Evolutionary conservation across 2,797 vertebrate genomes (phyloP), one percentile per base, ranked within the genome.

Genomic region (Muraenolepis orangiensis): DNA sequence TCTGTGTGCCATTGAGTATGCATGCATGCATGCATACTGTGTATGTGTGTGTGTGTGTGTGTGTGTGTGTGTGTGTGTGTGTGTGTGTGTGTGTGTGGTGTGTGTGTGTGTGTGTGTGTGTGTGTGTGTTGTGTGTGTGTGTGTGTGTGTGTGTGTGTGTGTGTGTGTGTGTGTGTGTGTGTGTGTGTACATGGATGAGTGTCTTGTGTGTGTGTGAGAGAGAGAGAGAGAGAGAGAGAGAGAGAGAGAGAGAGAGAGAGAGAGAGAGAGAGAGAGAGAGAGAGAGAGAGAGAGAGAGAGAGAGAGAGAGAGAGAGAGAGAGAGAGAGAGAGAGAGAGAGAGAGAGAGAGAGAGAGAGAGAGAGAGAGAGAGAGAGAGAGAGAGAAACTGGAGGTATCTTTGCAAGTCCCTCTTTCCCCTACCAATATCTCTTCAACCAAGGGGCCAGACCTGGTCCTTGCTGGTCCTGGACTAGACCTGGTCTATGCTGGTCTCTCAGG

Each of bases 221-320:
- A 29, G 66, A 57, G 38, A 36, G 51, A 61, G 12, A 61, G 31
- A 12, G 34, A 40, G 38, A 40, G 38, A 18, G 4, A 18, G 23
- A 6, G 20, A 36, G 3, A 28, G 31, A 14, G 32, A 8, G 61
- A 14, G 64, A 34, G 72, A 13, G 32, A 36, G 34, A 57, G 18
- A 74, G 7, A 29, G 66, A 57, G 38, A 36, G 51, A 61, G 12
- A 66, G 32, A 34, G 32, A 34, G 32, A 34, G 32, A 34, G 32
- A 32, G 30, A 61, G 71, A 61, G 20, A 31, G 30, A 57, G 42
- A 66, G 23, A 31, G 72, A 78, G 74, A 67, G 74, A 72, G 79
- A 80, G 81, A 72, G 81, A 82, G 78, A 70, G 84, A 81, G 78
- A 74, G 79, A 79, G 81, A 85, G 87, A 85, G 85, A 79, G 70